Base-by-base conservation (phyloP, 2,888 invertebrate genomes). In the Drosophila seclusa region DNA sequence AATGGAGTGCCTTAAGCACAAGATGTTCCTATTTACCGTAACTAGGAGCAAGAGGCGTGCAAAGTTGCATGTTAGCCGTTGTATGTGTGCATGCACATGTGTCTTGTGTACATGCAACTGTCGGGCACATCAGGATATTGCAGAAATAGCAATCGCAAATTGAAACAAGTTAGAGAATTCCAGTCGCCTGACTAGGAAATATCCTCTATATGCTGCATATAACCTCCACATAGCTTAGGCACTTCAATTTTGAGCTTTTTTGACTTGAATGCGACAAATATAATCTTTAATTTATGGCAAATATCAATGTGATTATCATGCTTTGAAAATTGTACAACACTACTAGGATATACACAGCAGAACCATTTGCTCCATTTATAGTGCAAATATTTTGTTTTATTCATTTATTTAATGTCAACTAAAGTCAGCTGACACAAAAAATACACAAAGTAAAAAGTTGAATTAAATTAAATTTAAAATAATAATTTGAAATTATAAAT, bases 111-210 rank as follows among this genome's bases (percentile, higher is more conserved):
- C 24, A 29, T 65, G 60, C 45, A 2, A 16, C 16, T 21, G 7
- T 16, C 4, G 13, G 21, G 8, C 21, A 24, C 8, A 16, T 24
- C 1, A 16, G 45, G 45, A 27, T 42, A 16, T 38, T 59, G 42
- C 32, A 55, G 63, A 83, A 84, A 69, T 65, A 83, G 59, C 76
- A 59, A 62, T 83, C 71, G 84, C 77, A 90, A 90, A 90, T 86
- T 86, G 82, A 89, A 86, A 86, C 68, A 72, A 63, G 50, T 34
- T 40, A 69, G 61, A 34, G 29, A 21, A 4, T n/a, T 48, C 16
- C 5, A 57, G 16, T 21, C 13, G 13, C 6, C 31, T 18, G 40
- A 48, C 42, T 32, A 4, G 6, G 3, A 27, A 36, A 57, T 53
- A 61, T 61, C 31, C 60, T 57, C 27, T 42, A 32, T 2, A 36